These are phyloP conservation scores for Anarhynchus alexandrinus DNA, from an alignment of 2,113 vertebrate genomes.

Conservation along the genomic window DNA sequence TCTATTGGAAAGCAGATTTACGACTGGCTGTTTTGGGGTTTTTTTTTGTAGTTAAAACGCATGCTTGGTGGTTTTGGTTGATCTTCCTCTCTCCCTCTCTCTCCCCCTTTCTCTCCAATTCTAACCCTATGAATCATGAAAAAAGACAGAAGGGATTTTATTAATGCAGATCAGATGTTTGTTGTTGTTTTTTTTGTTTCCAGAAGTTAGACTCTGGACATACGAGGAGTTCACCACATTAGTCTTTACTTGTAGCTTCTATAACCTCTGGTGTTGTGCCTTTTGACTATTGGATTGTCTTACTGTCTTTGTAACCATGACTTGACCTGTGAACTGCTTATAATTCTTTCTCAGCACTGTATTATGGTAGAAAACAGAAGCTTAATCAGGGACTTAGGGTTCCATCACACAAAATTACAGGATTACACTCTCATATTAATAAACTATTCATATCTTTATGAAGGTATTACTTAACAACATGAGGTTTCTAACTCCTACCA, in stretches of 20 bases:
- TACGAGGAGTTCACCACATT: not conserved
- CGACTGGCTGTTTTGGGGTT: fast-evolving
- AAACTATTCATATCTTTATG: not conserved
- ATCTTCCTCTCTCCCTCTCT: not conserved
- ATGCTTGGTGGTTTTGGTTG: not conserved
- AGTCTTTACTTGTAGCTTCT: not conserved
- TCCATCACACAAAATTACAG: not conserved
- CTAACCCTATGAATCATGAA: not conserved
- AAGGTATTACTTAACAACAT: not conserved
- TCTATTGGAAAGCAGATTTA: not conserved
- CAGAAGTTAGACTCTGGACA: not conserved
- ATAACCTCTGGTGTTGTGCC: fast-evolving
- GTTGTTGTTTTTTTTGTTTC: fast-evolving
- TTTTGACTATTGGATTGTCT: not conserved
- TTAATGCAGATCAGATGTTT: not conserved
- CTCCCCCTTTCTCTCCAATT: not conserved
- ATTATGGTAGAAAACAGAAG: not conserved
- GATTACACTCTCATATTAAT: not conserved
- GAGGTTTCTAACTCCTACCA: not conserved
- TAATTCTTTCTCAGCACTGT: not conserved
- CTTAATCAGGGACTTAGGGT: not conserved
- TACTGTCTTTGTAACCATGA: not conserved
- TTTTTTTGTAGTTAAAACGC: not conserved
- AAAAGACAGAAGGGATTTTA: not conserved
- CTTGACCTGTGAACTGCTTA: not conserved